Percentiles rank a stretch among this genome's conserved stretches.
phyloP scores from a whole-genome alignment of 2,113 vertebrate genomes.

The Machaerirhynchus nigripectus region DNA sequence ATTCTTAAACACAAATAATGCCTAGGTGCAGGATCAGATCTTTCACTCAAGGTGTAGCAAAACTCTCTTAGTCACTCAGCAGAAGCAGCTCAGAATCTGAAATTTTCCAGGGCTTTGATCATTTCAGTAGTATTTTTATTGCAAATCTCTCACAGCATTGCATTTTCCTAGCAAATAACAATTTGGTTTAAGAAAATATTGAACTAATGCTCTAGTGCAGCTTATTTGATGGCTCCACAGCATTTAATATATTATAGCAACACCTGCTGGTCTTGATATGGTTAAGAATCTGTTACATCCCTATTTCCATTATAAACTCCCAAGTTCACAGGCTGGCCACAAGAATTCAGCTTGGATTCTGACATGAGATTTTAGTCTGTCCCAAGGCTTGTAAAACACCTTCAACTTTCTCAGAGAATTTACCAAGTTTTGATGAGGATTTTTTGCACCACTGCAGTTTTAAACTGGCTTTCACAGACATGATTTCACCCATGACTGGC shows the following conservation, averaged over 20 bases:
- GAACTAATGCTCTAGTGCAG: neutral
- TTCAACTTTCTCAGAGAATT: neutral
- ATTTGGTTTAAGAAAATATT: neutral
- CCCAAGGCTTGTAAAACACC: neutral
- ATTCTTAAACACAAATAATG: neutral
- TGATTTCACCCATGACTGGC: neutral
- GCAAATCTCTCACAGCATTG: neutral
- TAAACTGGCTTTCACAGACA: neutral
- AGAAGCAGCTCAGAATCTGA: neutral
- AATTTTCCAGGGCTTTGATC: neutral
- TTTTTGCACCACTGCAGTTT: neutral
- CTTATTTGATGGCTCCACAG: neutral
- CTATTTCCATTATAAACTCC: neutral
- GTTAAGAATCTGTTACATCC: slow-evolving; percentile 17
- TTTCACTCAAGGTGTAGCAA: neutral
- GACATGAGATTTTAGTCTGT: neutral
- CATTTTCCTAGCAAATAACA: neutral
- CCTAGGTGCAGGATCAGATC: neutral
- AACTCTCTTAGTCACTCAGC: neutral
- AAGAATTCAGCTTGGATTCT: neutral
- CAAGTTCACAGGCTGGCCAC: neutral
- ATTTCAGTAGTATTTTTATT: neutral
- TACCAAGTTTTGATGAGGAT: neutral
- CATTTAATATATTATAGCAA: slow-evolving; percentile 65
- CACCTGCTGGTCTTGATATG: slow-evolving; percentile 45